Evolutionary conservation across 2,888 invertebrate species (phyloP).

Genomic region (Trypoxylon attenuatum): DNA sequence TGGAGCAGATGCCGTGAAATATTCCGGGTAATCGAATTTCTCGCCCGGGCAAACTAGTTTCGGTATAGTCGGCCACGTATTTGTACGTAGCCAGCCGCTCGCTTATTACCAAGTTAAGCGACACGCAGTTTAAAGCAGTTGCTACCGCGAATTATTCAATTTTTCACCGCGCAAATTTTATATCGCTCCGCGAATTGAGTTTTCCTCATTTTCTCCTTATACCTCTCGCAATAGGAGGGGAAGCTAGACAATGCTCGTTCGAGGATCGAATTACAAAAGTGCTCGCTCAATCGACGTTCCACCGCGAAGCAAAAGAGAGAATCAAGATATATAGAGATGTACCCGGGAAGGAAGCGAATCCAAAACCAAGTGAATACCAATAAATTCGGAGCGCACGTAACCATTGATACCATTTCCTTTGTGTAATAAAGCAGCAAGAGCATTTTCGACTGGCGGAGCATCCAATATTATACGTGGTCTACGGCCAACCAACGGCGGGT

Average conservation of each 20-base stretch:
- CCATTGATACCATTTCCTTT: conserved; percentile 4
- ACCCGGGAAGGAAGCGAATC: too few relatives aligned
- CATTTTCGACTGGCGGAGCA: not conserved
- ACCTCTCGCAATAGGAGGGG: too few relatives aligned
- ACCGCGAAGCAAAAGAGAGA: too few relatives aligned
- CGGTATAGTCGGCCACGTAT: conserved; percentile 16
- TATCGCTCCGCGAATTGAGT: too few relatives aligned
- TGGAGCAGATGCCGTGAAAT: conserved; percentile 16
- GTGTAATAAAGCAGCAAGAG: conserved; percentile 19
- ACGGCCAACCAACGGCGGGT: too few relatives aligned
- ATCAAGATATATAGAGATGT: too few relatives aligned
- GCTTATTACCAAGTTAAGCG: conserved; percentile 13
- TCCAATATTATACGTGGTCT: conserved; percentile 4
- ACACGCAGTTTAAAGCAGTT: conserved; percentile 4
- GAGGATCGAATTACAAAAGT: too few relatives aligned
- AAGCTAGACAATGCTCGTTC: too few relatives aligned
- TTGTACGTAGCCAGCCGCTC: conserved; percentile 11
- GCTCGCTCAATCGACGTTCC: too few relatives aligned
- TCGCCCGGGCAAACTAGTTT: conserved; percentile 11
- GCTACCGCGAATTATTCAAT: not conserved
- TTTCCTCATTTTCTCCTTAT: too few relatives aligned
- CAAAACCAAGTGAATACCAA: not conserved
- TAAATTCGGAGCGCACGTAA: conserved; percentile 5
- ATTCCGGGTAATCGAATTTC: conserved; percentile 18
- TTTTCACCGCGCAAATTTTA: conserved; percentile 1